Percentiles rank a stretch among this genome's conserved stretches.
These are phyloP conservation scores for Vulpes vulpes DNA, from an alignment of 2,113 vertebrate species.

Conservation along the genomic window DNA sequence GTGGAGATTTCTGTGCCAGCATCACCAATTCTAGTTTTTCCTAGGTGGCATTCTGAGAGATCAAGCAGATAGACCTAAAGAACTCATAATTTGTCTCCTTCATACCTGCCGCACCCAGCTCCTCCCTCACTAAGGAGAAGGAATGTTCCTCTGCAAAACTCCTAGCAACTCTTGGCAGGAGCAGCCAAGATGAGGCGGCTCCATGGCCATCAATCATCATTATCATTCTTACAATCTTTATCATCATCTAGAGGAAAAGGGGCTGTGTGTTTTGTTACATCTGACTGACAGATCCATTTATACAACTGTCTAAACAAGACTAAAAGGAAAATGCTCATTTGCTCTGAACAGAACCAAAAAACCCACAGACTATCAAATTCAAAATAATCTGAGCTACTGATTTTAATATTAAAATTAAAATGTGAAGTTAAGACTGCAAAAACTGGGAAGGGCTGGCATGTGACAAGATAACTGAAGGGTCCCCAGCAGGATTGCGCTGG, in stretches of 20 bases:
- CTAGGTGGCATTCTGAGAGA: background rate
- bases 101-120: background rate
- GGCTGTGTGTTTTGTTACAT: constrained; percentile 73
- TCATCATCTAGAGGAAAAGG: constrained; percentile 64
- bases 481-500: constrained; percentile 73
- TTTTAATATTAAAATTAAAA: constrained; percentile 80
- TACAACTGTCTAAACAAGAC: constrained; percentile 60
- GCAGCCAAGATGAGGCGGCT: background rate
- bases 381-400: constrained; percentile 59
- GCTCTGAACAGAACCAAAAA: constrained; percentile 55
- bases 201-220: background rate
- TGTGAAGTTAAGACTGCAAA: constrained; percentile 76
- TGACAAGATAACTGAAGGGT: constrained; percentile 68
- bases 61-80: background rate
- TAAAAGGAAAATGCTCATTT: constrained; percentile 69
- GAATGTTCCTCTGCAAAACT: background rate
- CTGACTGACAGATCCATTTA: constrained; percentile 45
- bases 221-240: background rate
- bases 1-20: background rate
- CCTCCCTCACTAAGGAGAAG: background rate
- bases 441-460: constrained; percentile 72
- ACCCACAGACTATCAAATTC: constrained; percentile 64
- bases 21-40: background rate
- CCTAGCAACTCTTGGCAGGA: background rate
- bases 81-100: background rate